A percentile compares a stretch with the other conserved stretches of the same genome.
Evolutionary conservation across 2,113 vertebrate species (phyloP).

Genomic region (Urocitellus parryii): DNA sequence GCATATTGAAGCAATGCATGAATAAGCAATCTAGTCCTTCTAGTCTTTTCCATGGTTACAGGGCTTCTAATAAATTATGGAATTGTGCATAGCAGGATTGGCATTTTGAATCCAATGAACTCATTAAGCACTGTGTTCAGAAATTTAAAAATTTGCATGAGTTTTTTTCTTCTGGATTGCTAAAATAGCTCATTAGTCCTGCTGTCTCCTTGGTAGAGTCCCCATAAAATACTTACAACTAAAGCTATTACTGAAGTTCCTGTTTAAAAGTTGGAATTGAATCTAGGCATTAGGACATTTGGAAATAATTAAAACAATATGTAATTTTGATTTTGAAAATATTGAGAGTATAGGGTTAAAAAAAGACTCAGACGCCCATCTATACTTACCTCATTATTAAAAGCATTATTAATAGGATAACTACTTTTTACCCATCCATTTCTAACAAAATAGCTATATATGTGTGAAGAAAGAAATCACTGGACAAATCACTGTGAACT

Average conservation of each 20-base stretch:
- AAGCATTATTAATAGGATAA: neutral
- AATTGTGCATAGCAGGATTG: neutral
- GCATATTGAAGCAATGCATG: neutral
- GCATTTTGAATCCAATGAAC: neutral
- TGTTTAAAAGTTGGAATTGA: neutral
- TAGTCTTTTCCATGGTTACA: neutral
- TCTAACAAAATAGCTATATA: neutral
- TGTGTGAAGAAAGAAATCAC: neutral
- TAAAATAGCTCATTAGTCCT: neutral
- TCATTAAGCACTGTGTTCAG: neutral
- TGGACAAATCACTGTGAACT: neutral
- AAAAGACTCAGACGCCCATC: slow-evolving; percentile 17
- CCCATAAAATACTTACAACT: neutral
- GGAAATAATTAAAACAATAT: slow-evolving; percentile 22
- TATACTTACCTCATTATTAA: slow-evolving; percentile 18
- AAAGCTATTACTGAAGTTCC: neutral
- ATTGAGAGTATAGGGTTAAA: neutral
- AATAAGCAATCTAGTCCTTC: neutral
- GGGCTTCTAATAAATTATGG: neutral
- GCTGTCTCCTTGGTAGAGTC: neutral
- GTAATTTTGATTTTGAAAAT: slow-evolving; percentile 49
- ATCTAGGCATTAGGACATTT: neutral
- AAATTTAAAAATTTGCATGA: neutral
- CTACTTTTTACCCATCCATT: neutral
- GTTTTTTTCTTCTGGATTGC: neutral